phyloP scores from a whole-genome alignment of 2,797 vertebrate genomes.

The Helostoma temminkii region DNA sequence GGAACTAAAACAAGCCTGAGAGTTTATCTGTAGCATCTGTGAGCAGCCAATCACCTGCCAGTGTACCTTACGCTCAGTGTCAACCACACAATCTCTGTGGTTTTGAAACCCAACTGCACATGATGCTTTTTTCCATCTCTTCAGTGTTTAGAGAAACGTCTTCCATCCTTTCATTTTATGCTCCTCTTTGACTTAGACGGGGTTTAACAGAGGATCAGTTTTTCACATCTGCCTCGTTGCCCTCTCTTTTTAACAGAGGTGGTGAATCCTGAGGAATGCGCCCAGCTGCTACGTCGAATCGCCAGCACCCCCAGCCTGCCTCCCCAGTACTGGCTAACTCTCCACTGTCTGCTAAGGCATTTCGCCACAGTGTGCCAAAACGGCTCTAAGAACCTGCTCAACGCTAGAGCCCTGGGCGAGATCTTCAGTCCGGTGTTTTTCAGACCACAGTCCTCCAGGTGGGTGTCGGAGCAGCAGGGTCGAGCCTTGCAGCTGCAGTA shows the following conservation, averaged over 20 bases:
- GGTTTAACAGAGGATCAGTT: background rate
- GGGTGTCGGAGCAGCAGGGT: slow-evolving; percentile 43
- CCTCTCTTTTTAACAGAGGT: slow-evolving; percentile 84
- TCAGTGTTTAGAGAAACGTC: slow-evolving; percentile 31
- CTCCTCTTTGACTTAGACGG: slow-evolving; percentile 2
- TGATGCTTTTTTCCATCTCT: slow-evolving; percentile 59
- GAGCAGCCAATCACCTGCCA: slow-evolving; percentile 87
- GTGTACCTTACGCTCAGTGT: slow-evolving; percentile 83
- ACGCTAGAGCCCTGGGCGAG: slow-evolving; percentile 89
- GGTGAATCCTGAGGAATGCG: slow-evolving; percentile 90
- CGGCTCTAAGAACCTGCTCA: slow-evolving; percentile 90
- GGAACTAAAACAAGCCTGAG: slow-evolving; percentile 80
- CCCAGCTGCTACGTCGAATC: slow-evolving; percentile 89
- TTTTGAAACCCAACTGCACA: slow-evolving; percentile 78
- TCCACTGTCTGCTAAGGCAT: slow-evolving; percentile 95
- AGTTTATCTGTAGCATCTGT: slow-evolving; percentile 79
- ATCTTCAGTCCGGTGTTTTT: slow-evolving; percentile 94
- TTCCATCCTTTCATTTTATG: slow-evolving; percentile 36
- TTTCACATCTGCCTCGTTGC: slow-evolving; percentile 28
- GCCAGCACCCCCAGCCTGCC: slow-evolving; percentile 89
- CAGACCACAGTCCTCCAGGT: slow-evolving; percentile 91
- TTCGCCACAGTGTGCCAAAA: slow-evolving; percentile 91
- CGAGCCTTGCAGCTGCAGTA: slow-evolving; percentile 1
- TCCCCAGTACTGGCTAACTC: slow-evolving; percentile 94
- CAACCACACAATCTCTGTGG: slow-evolving; percentile 81